Percentiles rank a stretch among this genome's conserved stretches.
phyloP scores from a whole-genome alignment of 1,140 invertebrate species.

The Pentalonia nigronervosa region DNA sequence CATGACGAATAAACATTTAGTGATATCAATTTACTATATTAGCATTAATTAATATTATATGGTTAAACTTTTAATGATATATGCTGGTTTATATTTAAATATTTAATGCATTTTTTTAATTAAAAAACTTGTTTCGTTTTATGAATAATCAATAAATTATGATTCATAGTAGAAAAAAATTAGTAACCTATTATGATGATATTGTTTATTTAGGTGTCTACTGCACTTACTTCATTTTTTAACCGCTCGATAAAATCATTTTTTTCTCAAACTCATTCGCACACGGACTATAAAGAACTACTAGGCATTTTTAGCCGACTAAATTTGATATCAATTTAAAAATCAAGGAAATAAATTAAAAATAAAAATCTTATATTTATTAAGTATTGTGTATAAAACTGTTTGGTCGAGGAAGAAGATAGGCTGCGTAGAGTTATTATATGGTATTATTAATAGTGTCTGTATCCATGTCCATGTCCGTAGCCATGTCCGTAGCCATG shows the following conservation, averaged over 20 bases:
- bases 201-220: neutral
- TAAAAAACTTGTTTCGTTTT: neutral
- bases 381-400: neutral
- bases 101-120: neutral
- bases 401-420: neutral
- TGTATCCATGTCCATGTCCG: too few species aligned
- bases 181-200: neutral
- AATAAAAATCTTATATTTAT: neutral
- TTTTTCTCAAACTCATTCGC: neutral
- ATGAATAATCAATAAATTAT: neutral
- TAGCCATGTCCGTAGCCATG: neutral
- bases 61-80: neutral
- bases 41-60: too few species aligned
- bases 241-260: neutral
- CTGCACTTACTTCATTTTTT: neutral
- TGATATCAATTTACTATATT: too few species aligned
- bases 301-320: neutral
- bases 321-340: neutral
- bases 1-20: too few species aligned
- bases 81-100: neutral
- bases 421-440: neutral
- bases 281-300: neutral
- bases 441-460: neutral
- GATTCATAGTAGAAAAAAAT: neutral
- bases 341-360: neutral